Evolutionary conservation across 1,140 invertebrate species (phyloP), one percentile per base, ranked within the genome.

Genomic region (Lysiphlebus fabarum): DNA sequence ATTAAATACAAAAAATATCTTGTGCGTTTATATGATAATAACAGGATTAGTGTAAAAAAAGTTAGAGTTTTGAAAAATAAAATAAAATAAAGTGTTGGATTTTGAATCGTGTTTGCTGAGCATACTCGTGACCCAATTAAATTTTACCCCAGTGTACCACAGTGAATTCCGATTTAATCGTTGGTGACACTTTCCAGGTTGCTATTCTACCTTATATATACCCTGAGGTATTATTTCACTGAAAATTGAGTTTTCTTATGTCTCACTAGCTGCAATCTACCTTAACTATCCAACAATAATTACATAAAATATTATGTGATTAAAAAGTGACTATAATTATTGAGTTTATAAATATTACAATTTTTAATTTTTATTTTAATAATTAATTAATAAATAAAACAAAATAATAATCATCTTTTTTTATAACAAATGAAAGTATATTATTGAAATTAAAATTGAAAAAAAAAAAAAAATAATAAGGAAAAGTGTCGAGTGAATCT

Each of bases 71-170:
- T 26, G 4, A 26, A 26, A 26, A n/a, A n/a, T n/a, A n/a, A n/a
- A n/a, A n/a, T n/a, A n/a, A n/a, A n/a, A n/a, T n/a, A n/a, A 0
- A 26, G 17, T 26, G 17, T 26, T 26, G 17, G 17, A 26, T 26
- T 26, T 26, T 61, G 33, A 53, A 62, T 62, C 59, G 63, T 56
- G 49, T 56, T 45, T 56, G 57, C 60, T 53, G 51, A 56, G 57
- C 51, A 56, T 53, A 63, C 62, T 62, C 58, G 57, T 72, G 71
- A 72, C 70, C 71, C 70, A 72, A 72, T 72, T 72, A 72, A 65
- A 63, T 69, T 64, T 58, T 26, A 26, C 55, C 53, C 59, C 44
- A 53, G 59, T 50, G 49, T 64, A 47, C 63, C 53, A 61, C 41
- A 40, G 51, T 44, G 33, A 45, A 45, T 59, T 53, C 56, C 53